Evolutionary conservation across 2,113 vertebrate species (phyloP).

Genomic region (Myotis yumanensis): DNA sequence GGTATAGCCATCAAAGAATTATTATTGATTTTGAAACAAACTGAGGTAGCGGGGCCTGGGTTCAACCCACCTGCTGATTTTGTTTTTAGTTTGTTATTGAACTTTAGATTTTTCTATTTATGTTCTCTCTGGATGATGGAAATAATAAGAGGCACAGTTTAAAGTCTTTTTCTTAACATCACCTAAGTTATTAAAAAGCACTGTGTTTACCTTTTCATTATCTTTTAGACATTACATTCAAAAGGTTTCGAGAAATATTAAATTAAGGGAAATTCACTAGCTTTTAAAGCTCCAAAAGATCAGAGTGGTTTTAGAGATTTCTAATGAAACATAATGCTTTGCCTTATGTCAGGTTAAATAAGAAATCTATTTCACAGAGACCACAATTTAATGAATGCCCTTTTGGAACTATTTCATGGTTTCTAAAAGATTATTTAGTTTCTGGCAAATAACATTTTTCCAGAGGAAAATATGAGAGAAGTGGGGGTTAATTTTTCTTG

Average conservation of each 20-base stretch:
- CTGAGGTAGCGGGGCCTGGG: background rate
- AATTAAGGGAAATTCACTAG: slow-evolving; percentile 29
- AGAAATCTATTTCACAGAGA: slow-evolving; percentile 40
- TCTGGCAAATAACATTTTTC: slow-evolving; percentile 55
- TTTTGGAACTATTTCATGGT: slow-evolving; percentile 29
- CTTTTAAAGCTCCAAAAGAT: slow-evolving; percentile 19
- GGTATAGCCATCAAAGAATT: background rate
- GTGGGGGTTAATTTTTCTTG: slow-evolving; percentile 12
- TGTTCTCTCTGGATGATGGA: background rate
- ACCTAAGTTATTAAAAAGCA: slow-evolving; percentile 32
- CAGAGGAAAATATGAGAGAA: background rate
- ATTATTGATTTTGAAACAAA: slow-evolving; percentile 3
- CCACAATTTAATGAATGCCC: slow-evolving; percentile 35
- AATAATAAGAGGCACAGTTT: background rate
- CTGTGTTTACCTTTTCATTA: slow-evolving; percentile 20
- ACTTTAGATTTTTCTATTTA: background rate
- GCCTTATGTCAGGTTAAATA: slow-evolving; percentile 42
- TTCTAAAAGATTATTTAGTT: slow-evolving; percentile 41
- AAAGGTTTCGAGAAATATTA: slow-evolving; percentile 54
- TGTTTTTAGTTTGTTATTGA: background rate
- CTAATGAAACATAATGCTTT: slow-evolving; percentile 34
- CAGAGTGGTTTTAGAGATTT: slow-evolving; percentile 28
- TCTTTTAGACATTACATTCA: slow-evolving; percentile 17
- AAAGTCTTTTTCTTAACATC: background rate
- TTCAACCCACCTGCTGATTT: background rate